phyloP scores from a whole-genome alignment of 2,113 vertebrate genomes.

The Solea senegalensis region DNA sequence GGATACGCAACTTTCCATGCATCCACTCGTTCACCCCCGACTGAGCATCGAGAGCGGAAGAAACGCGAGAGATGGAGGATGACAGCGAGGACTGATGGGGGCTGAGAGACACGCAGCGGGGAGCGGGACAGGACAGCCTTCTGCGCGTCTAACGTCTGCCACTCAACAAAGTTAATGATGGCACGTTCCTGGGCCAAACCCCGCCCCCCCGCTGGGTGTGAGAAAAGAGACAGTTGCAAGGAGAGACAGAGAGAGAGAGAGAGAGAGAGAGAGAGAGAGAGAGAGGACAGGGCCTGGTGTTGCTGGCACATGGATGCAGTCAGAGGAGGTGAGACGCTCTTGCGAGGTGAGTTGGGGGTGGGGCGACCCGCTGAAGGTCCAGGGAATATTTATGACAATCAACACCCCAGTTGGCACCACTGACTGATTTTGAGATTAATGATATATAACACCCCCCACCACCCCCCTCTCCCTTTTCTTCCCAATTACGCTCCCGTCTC shows the following conservation, averaged over 20 bases:
- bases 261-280: not conserved
- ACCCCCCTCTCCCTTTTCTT: constrained; percentile 10
- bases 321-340: constrained; percentile 58
- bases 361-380: constrained; percentile 39
- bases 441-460: constrained; percentile 7
- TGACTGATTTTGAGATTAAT: constrained; percentile 83
- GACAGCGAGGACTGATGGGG: constrained; percentile 70
- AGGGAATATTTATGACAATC: constrained; percentile 88
- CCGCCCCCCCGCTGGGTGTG: constrained; percentile 57
- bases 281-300: constrained; percentile 4
- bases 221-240: constrained; percentile 29
- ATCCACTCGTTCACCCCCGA: constrained; percentile 57
- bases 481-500: constrained; percentile 16
- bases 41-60: constrained; percentile 54
- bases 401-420: constrained; percentile 80
- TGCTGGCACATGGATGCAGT: constrained; percentile 59
- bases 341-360: constrained; percentile 12
- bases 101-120: constrained; percentile 74
- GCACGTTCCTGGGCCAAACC: constrained; percentile 66
- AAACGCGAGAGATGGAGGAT: constrained; percentile 32
- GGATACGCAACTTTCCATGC: constrained; percentile 15
- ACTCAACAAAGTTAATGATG: constrained; percentile 86
- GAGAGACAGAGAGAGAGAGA: not conserved
- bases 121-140: constrained; percentile 77
- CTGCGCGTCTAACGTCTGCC: constrained; percentile 85